Evolutionary conservation across 2,888 invertebrate species (phyloP), one percentile per base, ranked within the genome.

Genomic region (Ypsolopha scabrella): DNA sequence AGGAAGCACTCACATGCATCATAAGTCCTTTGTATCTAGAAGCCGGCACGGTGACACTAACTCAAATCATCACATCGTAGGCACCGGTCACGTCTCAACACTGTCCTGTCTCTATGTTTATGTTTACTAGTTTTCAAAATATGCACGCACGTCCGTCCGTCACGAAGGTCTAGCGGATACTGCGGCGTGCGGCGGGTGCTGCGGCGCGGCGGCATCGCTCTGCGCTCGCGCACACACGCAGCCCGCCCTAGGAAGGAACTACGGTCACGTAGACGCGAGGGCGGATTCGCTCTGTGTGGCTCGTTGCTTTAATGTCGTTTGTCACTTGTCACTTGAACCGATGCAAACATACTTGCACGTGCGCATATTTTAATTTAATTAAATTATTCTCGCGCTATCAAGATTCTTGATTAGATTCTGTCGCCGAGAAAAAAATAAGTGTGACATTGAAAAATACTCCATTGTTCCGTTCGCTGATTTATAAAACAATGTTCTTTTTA

Each of bases 1-100:
- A 10, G 50, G 56, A 52, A 50, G 55, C 65, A 82, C 85, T 85
- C 62, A 83, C 85, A 73, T 85, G 83, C 85, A 85, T 85, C 75
- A 79, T 82, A 69, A 53, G 55, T 60, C 66, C 70, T 66, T 64
- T 61, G 57, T 61, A 43, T 56, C 51, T 24, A 55, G 60, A 56
- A 61, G 60, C 59, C 59, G 60, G 66, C 67, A 59, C 39, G 33
- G 41, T 41, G 65, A 69, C 79, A 80, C 80, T 73, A 66, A 61
- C 72, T 77, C 4, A 24, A 24, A 24, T 24, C 80, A 79, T 79
- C 74, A 77, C 78, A 63, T 58, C 53, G 52, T 56, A 51, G 56
- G 58, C 24, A 54, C 57, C 65, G 72, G 72, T 72, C 74, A 73
- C 67, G 61, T 60, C 54, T 24, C 59, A 34, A 11, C 24, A 14